Evolutionary conservation across 1,140 invertebrate species (phyloP), one percentile per base, ranked within the genome.

Genomic region (Ceratoteleas bidentatus): DNA sequence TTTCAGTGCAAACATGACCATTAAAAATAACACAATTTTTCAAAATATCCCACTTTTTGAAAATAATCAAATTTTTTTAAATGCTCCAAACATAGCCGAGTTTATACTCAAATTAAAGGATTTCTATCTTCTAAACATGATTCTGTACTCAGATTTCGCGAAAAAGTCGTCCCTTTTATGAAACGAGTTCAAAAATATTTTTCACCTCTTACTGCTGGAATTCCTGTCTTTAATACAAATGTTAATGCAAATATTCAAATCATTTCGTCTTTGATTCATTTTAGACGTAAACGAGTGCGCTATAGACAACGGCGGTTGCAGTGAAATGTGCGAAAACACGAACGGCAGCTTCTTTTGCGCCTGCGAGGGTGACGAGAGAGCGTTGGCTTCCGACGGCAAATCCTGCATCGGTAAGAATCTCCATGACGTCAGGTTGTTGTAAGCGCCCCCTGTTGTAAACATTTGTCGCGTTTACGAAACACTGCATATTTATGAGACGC

Each of bases 211-310:
- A 24, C 4, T 2, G 4, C 24, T 2, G 4, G 4, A 24, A 24
- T 2, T 24, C 4, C 24, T 24, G 24, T 24, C 24, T 9, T 62
- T 2, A 34, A 52, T 56, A 43, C 6, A 57, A 69, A 45, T 58
- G 45, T 14, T 50, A 70, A 70, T 70, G 14, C 32, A 38, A 7
- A 40, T 60, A 36, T 36, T 58, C 57, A 69, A 52, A 56, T 4
- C 14, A 16, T 34, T 53, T 16, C 32, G 53, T 36, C 33, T 57
- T 72, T 68, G 49, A 40, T 47, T 52, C 78, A 52, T 78, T 83
- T 60, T 15, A 92, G 95, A 96, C 89, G 92, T 95, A 69, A 93
- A 96, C 84, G 95, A 96, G 87, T 96, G 95, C 87, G 83, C 84
- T 6, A 84, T 89, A 3, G 91, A 93, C 77, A 95, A 95, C 86